Conservation (phyloP, 1,140 invertebrate species). For the Drosophila simulans region DNA sequence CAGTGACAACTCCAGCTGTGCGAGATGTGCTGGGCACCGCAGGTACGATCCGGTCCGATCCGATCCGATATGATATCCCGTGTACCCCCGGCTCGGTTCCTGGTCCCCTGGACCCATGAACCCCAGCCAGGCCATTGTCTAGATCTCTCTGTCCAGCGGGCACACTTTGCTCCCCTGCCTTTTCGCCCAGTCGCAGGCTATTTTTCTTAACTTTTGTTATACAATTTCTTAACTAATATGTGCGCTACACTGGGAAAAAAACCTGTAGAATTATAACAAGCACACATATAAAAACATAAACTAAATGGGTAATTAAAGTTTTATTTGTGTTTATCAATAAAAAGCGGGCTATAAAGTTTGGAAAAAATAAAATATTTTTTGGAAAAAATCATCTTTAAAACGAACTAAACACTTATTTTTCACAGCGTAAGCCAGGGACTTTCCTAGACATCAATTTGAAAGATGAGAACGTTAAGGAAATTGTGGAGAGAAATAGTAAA, state of each 20-base stretch:
- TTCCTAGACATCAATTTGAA: conserved; percentile 41
- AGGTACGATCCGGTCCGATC: conserved; percentile 61
- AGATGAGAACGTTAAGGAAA: conserved; percentile 75
- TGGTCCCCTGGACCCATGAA: not conserved
- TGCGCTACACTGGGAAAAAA: conserved; percentile 26
- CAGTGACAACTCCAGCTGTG: conserved; percentile 84
- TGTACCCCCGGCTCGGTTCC: not conserved
- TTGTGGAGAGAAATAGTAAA: conserved; percentile 45
- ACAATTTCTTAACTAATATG: conserved; percentile 81
- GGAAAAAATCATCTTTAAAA: not conserved
- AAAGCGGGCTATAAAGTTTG: no score
- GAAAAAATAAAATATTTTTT: no score
- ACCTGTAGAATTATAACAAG: not conserved
- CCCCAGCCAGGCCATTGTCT: conserved; percentile 70
- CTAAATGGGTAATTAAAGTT: not conserved
- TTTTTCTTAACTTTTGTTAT: conserved; percentile 80
- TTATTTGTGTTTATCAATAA: no score
- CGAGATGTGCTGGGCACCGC: conserved; percentile 61
- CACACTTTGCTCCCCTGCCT: conserved; percentile 49
- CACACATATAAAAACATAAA: not conserved
- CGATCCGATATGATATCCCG: conserved; percentile 52
- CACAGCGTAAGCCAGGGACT: conserved; percentile 14
- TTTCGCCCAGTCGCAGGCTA: conserved; percentile 27
- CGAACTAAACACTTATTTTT: not conserved
- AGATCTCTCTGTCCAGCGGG: conserved; percentile 38